Evolutionary conservation across 2,888 invertebrate species (phyloP).

Genomic region (Drosophila atripex): DNA sequence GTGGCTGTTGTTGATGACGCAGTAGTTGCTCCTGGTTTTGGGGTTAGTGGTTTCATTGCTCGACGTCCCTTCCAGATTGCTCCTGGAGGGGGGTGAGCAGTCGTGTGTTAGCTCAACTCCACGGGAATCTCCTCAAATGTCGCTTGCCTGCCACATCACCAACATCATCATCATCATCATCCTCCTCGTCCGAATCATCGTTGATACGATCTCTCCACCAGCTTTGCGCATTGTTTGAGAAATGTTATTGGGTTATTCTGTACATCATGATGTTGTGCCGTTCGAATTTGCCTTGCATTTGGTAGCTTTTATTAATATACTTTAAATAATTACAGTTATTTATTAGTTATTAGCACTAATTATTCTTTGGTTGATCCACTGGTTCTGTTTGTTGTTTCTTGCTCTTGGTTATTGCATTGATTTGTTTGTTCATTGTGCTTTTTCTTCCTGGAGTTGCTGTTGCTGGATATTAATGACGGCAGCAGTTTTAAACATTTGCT

Average conservation of each 20-base stretch:
- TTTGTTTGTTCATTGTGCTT: constrained; percentile 68
- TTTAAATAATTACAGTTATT: constrained; percentile 73
- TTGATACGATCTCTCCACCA: constrained; percentile 42
- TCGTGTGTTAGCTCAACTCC: constrained; percentile 60
- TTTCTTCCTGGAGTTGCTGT: constrained; percentile 61
- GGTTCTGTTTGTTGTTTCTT: constrained; percentile 75
- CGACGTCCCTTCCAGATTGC: constrained; percentile 89
- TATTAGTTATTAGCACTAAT: constrained; percentile 80
- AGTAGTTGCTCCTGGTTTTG: constrained; percentile 37
- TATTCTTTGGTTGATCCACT: constrained; percentile 84
- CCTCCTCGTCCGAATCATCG: constrained; percentile 19
- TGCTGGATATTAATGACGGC: constrained; percentile 70
- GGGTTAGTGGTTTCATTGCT: constrained; percentile 77
- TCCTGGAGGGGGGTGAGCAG: constrained; percentile 85
- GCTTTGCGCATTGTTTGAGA: constrained; percentile 45
- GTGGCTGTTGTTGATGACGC: constrained; percentile 41
- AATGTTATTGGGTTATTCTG: constrained; percentile 37
- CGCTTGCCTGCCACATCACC: constrained; percentile 57
- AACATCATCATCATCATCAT: constrained; percentile 57
- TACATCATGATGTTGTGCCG: constrained; percentile 40
- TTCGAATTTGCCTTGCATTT: constrained; percentile 63
- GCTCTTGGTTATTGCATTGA: constrained; percentile 55
- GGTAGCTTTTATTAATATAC: constrained; percentile 55
- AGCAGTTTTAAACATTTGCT: constrained; percentile 67
- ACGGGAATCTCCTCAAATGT: constrained; percentile 49